Base-by-base conservation (phyloP, 1,140 invertebrate species). In the Nilaparvata lugens region DNA sequence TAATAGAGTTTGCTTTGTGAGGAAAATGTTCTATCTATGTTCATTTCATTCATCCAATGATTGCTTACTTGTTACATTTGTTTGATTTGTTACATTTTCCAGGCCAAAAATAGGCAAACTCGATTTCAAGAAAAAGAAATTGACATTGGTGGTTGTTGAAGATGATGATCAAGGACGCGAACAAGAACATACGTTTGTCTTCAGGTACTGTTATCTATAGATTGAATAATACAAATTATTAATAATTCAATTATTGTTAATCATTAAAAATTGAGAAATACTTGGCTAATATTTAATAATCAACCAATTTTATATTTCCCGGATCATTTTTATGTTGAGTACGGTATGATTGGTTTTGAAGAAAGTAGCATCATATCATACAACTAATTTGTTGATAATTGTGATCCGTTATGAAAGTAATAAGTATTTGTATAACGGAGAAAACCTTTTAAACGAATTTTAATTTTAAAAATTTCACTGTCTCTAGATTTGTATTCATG, bases 61-160 rank as follows among this genome's bases (percentile, higher is more conserved):
- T 55, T 18, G 2, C 25, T 52, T 3, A 53, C 40, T 53, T 48
- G 18, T 5, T 23, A 18, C 19, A 19, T 9, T 19, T 11, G n/a
- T 11, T 4, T 11, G 2, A 35, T 35, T 35, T 11, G 13, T 35
- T 35, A 2, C 16, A 1, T 98, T 97, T 74, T 97, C 96, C 73
- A 99, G 97, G 97, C 91, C 93, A 7, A 92, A 93, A 81, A 93
- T 96, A 68, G 87, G 92, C 65, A 87, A 94, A 75, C 73, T 97
- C 35, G 93, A 95, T 71, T 96, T 96, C 67, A 97, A 97, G 73
- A 93, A 93, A 71, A 97, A 97, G 74, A 96, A 95, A 73, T 76
- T 98, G 43, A 96, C 93, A 0, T 76, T 98, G 45, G 88, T 95
- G 55, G 95, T 98, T 6, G 93, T 95, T 18, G 95, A 97, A 75